phyloP scores from a whole-genome alignment of 2,113 vertebrate genomes.

The Geothlypis trichas region DNA sequence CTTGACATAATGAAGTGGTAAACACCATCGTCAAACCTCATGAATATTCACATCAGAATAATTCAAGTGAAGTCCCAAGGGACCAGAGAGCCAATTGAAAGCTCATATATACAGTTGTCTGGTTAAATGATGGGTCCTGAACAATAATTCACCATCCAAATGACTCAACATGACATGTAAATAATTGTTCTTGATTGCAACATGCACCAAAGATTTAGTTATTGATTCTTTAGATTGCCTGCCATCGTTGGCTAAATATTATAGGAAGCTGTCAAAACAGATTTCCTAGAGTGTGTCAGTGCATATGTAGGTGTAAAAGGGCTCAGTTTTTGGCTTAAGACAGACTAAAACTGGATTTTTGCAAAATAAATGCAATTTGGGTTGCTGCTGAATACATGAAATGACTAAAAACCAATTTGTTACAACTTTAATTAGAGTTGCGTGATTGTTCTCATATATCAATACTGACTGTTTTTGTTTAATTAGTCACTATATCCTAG shows the following conservation, averaged over 20 bases:
- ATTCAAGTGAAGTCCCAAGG: conserved; percentile 26
- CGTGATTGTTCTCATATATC: neutral
- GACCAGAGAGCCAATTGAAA: conserved; percentile 40
- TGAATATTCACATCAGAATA: conserved; percentile 71
- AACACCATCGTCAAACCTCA: conserved; percentile 46
- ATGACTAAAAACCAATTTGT: neutral
- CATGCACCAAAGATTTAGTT: conserved; percentile 57
- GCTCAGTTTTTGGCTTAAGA: neutral
- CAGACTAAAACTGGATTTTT: neutral
- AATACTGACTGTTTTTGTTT: conserved; percentile 9
- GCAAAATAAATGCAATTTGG: conserved; percentile 1
- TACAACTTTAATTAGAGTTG: conserved; percentile 41
- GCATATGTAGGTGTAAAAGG: neutral
- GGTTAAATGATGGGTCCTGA: conserved; percentile 52
- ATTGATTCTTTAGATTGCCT: conserved; percentile 53
- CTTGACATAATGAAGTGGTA: conserved; percentile 59
- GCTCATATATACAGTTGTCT: conserved; percentile 30
- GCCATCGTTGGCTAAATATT: conserved; percentile 9
- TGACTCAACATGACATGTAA: conserved; percentile 58
- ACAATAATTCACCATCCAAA: conserved; percentile 61
- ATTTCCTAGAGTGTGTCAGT: conserved; percentile 4
- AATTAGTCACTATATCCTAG: conserved; percentile 50
- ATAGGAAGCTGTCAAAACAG: conserved; percentile 51
- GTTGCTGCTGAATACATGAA: neutral
- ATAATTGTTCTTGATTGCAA: conserved; percentile 65